A percentile compares a stretch with the other conserved stretches of the same genome.
Evolutionary conservation across 1,140 invertebrate genomes (phyloP).

Genomic region (Littorina saxatilis): DNA sequence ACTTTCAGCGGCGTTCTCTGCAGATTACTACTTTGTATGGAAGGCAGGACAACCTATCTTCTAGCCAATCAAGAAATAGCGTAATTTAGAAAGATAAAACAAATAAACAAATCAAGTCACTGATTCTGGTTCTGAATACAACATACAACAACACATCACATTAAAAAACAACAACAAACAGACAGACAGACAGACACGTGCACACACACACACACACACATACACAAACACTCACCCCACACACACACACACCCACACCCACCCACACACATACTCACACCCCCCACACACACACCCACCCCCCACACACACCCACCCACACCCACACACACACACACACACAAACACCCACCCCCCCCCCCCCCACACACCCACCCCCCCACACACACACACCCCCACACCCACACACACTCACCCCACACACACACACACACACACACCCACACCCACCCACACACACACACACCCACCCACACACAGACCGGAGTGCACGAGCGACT

Average conservation of each 20-base stretch:
- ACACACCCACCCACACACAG: neutral
- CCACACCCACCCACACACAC: neutral
- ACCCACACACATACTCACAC: neutral
- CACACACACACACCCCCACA: neutral
- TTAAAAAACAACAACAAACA: too few relatives aligned
- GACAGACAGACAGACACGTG: neutral
- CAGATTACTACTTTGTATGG: too few relatives aligned
- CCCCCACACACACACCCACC: neutral
- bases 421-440: neutral
- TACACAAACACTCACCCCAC: neutral
- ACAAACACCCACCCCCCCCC: neutral
- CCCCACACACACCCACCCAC: neutral
- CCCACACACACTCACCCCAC: neutral
- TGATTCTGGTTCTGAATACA: too few relatives aligned
- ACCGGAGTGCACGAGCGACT: neutral
- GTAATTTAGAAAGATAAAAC: too few relatives aligned
- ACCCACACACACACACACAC: neutral
- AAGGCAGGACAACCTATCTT: too few relatives aligned
- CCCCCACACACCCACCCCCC: neutral
- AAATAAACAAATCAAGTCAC: too few relatives aligned
- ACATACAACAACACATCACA: neutral
- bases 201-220: slow-evolving; percentile 10
- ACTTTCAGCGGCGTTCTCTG: too few relatives aligned
- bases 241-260: neutral
- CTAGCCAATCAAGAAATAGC: too few relatives aligned